phyloP scores from a whole-genome alignment of 2,888 invertebrate genomes.

The Xanthorhoe designata region DNA sequence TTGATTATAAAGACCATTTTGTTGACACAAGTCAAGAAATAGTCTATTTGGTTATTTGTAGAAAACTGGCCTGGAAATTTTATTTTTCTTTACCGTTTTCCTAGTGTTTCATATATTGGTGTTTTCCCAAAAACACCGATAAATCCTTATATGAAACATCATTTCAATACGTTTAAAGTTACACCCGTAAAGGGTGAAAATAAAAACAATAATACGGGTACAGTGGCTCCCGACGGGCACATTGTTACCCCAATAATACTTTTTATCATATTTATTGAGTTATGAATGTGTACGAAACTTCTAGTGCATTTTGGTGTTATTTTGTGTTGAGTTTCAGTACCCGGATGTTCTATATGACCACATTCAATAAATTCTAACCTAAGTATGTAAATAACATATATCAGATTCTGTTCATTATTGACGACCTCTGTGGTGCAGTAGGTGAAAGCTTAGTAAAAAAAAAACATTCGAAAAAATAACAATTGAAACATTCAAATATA shows the following conservation, averaged over 20 bases:
- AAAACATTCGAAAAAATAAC: background rate
- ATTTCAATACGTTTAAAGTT: slow-evolving; percentile 74
- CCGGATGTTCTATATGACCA: background rate
- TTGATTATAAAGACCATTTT: too few species aligned
- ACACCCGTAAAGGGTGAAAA: slow-evolving; percentile 77
- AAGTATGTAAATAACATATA: background rate
- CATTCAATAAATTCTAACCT: background rate
- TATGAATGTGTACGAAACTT: slow-evolving; percentile 74
- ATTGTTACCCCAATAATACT: slow-evolving; percentile 82
- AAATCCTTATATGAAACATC: slow-evolving; percentile 76
- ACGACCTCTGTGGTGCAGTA: too few species aligned
- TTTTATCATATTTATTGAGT: slow-evolving; percentile 86
- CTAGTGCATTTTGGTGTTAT: slow-evolving; percentile 80
- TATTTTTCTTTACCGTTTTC: too few species aligned
- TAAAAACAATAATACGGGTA: slow-evolving; percentile 78
- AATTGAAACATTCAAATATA: background rate
- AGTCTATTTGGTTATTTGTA: background rate
- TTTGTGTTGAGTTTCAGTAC: slow-evolving; percentile 43
- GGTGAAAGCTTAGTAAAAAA: too few species aligned
- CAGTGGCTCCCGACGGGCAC: slow-evolving; percentile 69
- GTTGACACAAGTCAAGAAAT: too few species aligned
- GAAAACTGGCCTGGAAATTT: background rate
- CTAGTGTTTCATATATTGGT: too few species aligned
- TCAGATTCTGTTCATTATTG: background rate
- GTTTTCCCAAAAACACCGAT: slow-evolving; percentile 48